These are phyloP conservation scores for Leucoptera coffeella DNA, from an alignment of 2,888 invertebrate genomes.

Conservation along the genomic window DNA sequence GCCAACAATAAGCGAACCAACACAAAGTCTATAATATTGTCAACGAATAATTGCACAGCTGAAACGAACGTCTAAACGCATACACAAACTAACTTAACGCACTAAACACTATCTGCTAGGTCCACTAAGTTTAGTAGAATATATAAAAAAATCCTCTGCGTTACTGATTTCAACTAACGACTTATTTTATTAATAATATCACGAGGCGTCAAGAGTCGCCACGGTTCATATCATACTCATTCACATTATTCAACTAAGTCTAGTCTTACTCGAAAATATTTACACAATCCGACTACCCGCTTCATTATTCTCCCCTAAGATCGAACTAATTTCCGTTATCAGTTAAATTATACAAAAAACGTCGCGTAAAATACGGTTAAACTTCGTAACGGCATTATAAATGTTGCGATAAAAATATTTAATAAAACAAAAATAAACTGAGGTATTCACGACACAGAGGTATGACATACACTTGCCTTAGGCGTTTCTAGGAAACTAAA, in stretches of 20 bases:
- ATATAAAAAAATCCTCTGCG: conserved; percentile 50
- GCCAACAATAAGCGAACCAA: conserved; percentile 28
- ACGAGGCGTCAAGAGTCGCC: conserved; percentile 44
- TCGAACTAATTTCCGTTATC: conserved; percentile 37
- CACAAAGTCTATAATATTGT: no score
- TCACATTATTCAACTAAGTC: no score
- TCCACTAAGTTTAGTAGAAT: conserved; percentile 50
- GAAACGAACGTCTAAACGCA: no score
- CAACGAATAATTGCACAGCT: conserved; percentile 43
- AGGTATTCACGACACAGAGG: conserved; percentile 20
- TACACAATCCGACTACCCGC: conserved; percentile 50
- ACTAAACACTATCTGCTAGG: conserved; percentile 31
- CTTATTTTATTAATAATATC: conserved; percentile 49
- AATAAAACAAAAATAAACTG: conserved; percentile 34
- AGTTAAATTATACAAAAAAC: no score
- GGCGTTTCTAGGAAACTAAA: no score
- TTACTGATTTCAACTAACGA: conserved; percentile 50
- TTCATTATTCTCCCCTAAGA: conserved; percentile 23
- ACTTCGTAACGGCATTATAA: conserved; percentile 6
- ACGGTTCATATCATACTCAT: conserved; percentile 37
- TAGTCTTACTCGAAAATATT: conserved; percentile 40
- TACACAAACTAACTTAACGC: conserved; percentile 24
- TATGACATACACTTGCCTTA: neutral
- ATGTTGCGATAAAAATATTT: conserved; percentile 40
- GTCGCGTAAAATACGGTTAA: no score